Evolutionary conservation across 2,888 invertebrate genomes (phyloP), one percentile per base, ranked within the genome.

Genomic region (Nomada hirtipes): DNA sequence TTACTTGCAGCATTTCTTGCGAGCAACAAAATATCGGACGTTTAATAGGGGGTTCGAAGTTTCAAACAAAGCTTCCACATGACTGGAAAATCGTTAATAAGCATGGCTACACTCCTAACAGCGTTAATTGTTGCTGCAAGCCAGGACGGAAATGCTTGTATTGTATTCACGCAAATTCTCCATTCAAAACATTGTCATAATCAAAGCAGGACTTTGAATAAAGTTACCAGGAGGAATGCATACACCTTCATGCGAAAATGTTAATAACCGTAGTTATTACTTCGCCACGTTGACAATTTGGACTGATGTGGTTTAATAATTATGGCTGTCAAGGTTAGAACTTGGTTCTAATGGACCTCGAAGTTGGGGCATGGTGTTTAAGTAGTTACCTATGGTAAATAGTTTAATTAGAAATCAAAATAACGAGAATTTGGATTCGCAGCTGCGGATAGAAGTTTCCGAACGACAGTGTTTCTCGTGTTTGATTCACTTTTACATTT

Each of bases 41-140:
- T 52, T 44, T 50, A 29, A 47, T 52, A 57, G 60, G 79, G 61
- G 59, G 60, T 72, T 64, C 72, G 50, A 80, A 80, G 67, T 68
- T 79, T 63, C 42, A 44, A n/a, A 2, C 20, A 44, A 53, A 52
- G 63, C 53, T 71, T 78, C 47, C 50, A 64, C 73, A 71, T 79
- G 65, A 69, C 57, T 61, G 68, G 69, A 63, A 50, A 71, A 71
- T 80, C 80, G 73, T 73, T 84, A 84, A 84, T 84, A 73, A 84
- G 59, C 80, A 73, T 59, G 76, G 80, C 76, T 76, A 64, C 76
- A 73, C 70, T 76, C 53, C 65, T 52, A 73, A 73, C 71, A 50
- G 61, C 55, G 70, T 73, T 80, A 84, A 80, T 84, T 84, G 79
- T 83, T 83, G 70, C 70, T 76, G 67, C 57, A 23, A n/a, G 68